A percentile compares a stretch with the other conserved stretches of the same genome.
These are phyloP conservation scores for Mallateleia sp. DNA, from an alignment of 2,888 invertebrate species.

Conservation along the genomic window DNA sequence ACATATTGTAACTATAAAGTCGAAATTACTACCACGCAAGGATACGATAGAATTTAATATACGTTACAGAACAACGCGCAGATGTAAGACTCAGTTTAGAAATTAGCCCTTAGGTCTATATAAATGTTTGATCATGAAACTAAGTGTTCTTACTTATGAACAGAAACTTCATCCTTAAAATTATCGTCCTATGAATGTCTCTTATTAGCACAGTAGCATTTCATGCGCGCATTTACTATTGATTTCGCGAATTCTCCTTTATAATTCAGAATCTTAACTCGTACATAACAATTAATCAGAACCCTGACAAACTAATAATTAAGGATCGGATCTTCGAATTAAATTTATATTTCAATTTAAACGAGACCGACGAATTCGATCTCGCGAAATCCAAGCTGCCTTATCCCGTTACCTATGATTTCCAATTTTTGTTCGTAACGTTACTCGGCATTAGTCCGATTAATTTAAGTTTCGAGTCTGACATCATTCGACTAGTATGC, in stretches of 20 bases:
- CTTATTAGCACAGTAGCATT: constrained; percentile 10
- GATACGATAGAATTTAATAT: constrained; percentile 44
- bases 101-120: constrained; percentile 45
- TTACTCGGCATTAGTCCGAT: constrained; percentile 4
- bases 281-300: background rate
- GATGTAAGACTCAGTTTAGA: constrained; percentile 42
- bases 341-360: no score
- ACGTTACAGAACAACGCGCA: constrained; percentile 21
- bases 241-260: background rate
- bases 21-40: constrained; percentile 31
- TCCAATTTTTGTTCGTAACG: constrained; percentile 14
- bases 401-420: constrained; percentile 9
- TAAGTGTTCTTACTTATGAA: constrained; percentile 45
- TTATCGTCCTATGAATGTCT: constrained; percentile 20
- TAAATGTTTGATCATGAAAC: constrained; percentile 49
- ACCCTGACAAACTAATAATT: background rate
- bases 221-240: constrained; percentile 7
- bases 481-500: constrained; percentile 54
- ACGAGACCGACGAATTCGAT: no score
- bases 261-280: background rate
- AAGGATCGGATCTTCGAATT: no score
- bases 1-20: constrained; percentile 20
- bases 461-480: constrained; percentile 58
- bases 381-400: no score
- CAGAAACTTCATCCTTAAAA: constrained; percentile 48